Evolutionary conservation across 2,888 invertebrate species (phyloP).

Genomic region (Orchesellides sinensis): DNA sequence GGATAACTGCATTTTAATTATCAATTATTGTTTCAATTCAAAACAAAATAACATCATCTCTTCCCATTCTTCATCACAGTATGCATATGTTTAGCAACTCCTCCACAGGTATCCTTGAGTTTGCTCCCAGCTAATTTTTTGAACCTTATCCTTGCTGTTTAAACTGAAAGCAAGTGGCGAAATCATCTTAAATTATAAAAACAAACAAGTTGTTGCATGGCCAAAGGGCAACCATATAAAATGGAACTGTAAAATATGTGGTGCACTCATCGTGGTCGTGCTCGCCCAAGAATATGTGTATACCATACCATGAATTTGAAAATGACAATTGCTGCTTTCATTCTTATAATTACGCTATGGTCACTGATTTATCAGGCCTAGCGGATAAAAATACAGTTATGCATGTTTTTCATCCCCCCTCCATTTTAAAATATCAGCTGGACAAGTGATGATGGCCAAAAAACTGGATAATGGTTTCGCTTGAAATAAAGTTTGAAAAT

Average conservation of each 20-base stretch:
- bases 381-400: background rate
- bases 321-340: slow-evolving; percentile 19
- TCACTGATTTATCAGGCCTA: background rate
- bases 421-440: background rate
- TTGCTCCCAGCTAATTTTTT: background rate
- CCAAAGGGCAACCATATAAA: slow-evolving; percentile 11
- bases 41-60: background rate
- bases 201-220: slow-evolving; percentile 1
- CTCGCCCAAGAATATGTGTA: background rate
- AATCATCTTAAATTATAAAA: background rate
- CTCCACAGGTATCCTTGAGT: background rate
- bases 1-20: background rate
- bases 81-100: background rate
- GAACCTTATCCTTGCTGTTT: background rate
- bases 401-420: background rate
- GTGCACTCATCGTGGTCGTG: slow-evolving; percentile 19
- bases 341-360: background rate
- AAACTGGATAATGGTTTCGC: background rate
- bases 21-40: background rate
- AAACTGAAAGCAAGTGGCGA: too few relatives aligned
- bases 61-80: background rate
- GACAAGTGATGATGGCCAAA: slow-evolving; percentile 9
- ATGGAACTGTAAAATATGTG: background rate
- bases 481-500: too few relatives aligned
- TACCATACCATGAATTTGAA: background rate